Percentiles rank a stretch among this genome's conserved stretches.
These are phyloP conservation scores for Beroe forskalii DNA, from an alignment of 37 sponge, comb jelly and placozoan species.

Conservation along the genomic window DNA sequence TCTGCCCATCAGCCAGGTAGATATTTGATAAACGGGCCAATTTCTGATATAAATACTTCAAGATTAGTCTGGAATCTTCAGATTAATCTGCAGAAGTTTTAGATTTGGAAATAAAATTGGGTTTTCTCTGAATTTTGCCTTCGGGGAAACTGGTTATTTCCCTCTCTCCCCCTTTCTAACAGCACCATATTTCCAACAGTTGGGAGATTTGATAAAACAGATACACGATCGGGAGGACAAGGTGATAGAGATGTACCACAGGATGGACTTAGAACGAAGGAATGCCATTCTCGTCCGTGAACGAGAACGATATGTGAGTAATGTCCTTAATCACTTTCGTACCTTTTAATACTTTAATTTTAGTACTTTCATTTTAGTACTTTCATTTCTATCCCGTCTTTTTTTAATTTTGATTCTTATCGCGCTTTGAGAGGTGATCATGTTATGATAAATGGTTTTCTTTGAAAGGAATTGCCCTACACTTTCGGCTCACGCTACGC, in stretches of 20 bases:
- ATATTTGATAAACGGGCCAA: background rate
- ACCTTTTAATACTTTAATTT: no score
- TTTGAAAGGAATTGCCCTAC: no score
- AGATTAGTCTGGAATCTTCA: background rate
- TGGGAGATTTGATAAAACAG: slow-evolving; percentile 14
- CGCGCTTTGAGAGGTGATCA: no score
- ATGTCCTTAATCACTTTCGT: background rate
- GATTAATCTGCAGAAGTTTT: background rate
- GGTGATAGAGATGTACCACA: slow-evolving; percentile 38
- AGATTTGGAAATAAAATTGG: background rate
- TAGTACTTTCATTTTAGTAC: no score
- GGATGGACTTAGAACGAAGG: slow-evolving; percentile 5
- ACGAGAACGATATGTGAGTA: slow-evolving; percentile 57
- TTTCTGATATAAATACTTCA: background rate
- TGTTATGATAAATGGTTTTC: no score
- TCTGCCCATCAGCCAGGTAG: background rate
- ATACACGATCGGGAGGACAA: slow-evolving; percentile 38
- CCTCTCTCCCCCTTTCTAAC: no score
- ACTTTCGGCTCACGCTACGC: no score
- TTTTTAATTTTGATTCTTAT: no score
- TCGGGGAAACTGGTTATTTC: no score
- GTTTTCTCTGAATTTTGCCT: background rate
- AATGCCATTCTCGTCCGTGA: slow-evolving; percentile 26
- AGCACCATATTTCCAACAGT: no score
- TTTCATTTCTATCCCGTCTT: no score